Conservation (phyloP, 2,113 vertebrate genomes). For the Neofelis nebulosa region DNA sequence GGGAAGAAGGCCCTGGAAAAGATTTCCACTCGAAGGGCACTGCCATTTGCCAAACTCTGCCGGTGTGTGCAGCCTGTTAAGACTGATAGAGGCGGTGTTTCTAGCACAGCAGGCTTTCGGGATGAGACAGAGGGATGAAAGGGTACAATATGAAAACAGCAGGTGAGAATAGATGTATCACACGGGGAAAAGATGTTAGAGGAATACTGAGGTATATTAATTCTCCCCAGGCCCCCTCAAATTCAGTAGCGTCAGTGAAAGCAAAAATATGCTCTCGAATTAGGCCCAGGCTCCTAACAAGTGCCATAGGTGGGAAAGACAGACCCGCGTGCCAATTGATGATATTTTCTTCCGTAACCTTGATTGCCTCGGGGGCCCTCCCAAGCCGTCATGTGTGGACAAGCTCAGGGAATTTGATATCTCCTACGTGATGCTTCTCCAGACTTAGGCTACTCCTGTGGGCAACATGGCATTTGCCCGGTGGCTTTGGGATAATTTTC, state of each 20-base stretch:
- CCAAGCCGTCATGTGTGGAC: constrained; percentile 35
- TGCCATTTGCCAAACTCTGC: constrained; percentile 17
- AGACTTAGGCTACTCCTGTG: not conserved
- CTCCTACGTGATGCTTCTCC: not conserved
- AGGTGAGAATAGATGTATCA: constrained; percentile 57
- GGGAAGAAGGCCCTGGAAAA: not conserved
- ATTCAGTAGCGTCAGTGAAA: constrained; percentile 43
- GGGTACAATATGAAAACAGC: constrained; percentile 68
- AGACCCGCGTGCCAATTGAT: not conserved
- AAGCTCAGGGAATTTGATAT: constrained; percentile 35
- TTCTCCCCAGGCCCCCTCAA: constrained; percentile 61
- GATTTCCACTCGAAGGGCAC: not conserved
- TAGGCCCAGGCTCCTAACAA: constrained; percentile 49
- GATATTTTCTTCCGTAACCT: constrained; percentile 11
- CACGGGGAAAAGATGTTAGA: constrained; percentile 70
- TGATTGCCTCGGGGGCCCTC: constrained; percentile 31
- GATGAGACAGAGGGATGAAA: constrained; percentile 62
- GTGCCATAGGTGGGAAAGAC: constrained; percentile 28
- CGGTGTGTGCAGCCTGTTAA: constrained; percentile 26
- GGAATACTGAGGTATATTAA: constrained; percentile 69
- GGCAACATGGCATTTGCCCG: not conserved
- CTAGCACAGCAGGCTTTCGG: constrained; percentile 43
- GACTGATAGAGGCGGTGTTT: constrained; percentile 46
- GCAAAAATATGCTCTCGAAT: constrained; percentile 36
- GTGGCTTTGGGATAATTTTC: constrained; percentile 8